phyloP scores from a whole-genome alignment of 30 jellyfish, hydroid and myxozoan species.

The Sanderia malayensis region DNA sequence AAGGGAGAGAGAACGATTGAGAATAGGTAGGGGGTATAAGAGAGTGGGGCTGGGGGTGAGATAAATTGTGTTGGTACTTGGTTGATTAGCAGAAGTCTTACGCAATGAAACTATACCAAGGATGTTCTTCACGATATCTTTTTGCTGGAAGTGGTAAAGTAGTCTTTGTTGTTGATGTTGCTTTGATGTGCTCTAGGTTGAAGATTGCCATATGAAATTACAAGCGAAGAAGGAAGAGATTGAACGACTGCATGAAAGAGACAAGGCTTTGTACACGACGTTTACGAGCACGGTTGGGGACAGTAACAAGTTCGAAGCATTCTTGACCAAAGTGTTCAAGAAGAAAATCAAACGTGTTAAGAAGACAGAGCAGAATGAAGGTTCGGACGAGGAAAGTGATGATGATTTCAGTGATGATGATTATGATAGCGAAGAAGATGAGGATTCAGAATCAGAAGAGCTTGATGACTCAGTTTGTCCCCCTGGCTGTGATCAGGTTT shows the following conservation, averaged over 20 bases:
- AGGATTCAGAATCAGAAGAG: conserved; percentile 85
- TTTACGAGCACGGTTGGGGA: conserved; percentile 75
- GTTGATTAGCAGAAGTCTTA: too few species aligned
- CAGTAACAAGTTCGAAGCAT: conserved; percentile 89
- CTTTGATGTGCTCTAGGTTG: conserved; percentile 46
- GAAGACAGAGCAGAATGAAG: conserved; percentile 69
- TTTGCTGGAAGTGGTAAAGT: too few species aligned
- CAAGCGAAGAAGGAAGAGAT: conserved; percentile 69
- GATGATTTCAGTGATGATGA: conserved; percentile 93
- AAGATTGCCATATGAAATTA: conserved; percentile 69
- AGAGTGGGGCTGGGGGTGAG: too few species aligned
- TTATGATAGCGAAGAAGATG: conserved; percentile 90
- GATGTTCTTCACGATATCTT: too few species aligned
- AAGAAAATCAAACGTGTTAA: conserved; percentile 85
- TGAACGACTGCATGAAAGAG: conserved; percentile 77
- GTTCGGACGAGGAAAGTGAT: conserved; percentile 85
- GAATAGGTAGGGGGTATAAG: too few species aligned
- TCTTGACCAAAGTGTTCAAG: conserved; percentile 79
- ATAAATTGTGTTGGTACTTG: too few species aligned
- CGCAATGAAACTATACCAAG: too few species aligned
- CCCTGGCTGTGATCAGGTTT: conserved; percentile 96
- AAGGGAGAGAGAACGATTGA: too few species aligned
- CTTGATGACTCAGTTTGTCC: conserved; percentile 98
- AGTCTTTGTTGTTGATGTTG: too few species aligned
- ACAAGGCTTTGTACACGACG: conserved; percentile 64